Evolutionary conservation across 2,888 invertebrate genomes (phyloP), one percentile per base, ranked within the genome.

Genomic region (Coelopa pilipes): DNA sequence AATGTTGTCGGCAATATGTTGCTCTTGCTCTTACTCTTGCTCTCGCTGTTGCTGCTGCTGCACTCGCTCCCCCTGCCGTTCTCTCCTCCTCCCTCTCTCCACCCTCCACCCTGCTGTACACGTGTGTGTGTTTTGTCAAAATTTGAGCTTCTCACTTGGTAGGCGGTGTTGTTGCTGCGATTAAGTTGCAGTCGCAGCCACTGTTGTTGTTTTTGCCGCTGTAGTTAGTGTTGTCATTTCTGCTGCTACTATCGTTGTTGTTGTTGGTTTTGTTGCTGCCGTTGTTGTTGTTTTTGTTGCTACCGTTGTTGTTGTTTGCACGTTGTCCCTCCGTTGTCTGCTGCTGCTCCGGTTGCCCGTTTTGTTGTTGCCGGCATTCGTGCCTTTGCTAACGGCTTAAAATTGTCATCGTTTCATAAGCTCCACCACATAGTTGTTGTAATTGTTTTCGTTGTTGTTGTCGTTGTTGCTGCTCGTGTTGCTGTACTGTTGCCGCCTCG

Each of bases 1-100:
- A 45, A 34, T 76, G 78, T 74, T 76, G 76, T 74, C 73, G 72
- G 69, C 75, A 66, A 21, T 21, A 21, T 21, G 66, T 66, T 66
- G 66, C 50, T 66, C 49, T 66, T 21, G 50, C 15, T 66, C 21
- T 49, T 50, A 11, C 47, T 1, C 34, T 34, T 24, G 62, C n/a
- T 62, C n/a, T 62, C 34, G 34, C 7, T 34, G 34, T 34, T 34
- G 34, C 34, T 59, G 57, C 21, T 34, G 34, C 7, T 34, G 34
- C 34, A 34, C 34, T 34, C 34, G 2, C 34, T 34, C 34, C 7
- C 34, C 7, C 34, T 34, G 4, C 7, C 34, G 2, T 2, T 34
- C 34, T 34, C 34, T 34, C 34, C 34, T 4, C 7, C 34, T 34
- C 4, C 7, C 34, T 34, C 34, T 34, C 34, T 34, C 34, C 34